Evolutionary conservation across 2,113 vertebrate genomes (phyloP).

Genomic region (Hippocampus guttulatus): DNA sequence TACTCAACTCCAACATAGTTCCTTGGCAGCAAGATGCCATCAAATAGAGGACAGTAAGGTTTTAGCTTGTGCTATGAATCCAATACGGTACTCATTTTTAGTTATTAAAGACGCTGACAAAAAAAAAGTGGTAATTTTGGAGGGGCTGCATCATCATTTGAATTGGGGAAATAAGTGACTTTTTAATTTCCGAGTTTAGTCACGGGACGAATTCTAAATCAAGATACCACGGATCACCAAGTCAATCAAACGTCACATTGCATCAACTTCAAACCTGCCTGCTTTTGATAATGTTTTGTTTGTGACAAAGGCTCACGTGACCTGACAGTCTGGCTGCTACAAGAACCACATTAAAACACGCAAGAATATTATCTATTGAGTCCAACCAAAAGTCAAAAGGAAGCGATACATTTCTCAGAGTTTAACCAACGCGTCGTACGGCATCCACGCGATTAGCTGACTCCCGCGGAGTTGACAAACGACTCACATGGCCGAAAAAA

Average conservation of each 20-base stretch:
- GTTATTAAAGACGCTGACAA: no score
- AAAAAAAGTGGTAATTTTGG: no score
- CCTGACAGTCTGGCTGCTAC: neutral
- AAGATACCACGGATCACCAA: neutral
- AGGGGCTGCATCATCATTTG: no score
- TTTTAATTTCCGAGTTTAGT: no score
- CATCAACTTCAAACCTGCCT: constrained; percentile 9
- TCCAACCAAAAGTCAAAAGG: neutral
- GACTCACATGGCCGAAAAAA: neutral
- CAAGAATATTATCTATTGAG: neutral
- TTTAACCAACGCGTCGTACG: neutral
- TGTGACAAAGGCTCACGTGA: constrained; percentile 1
- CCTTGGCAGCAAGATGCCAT: no score
- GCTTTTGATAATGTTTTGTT: neutral
- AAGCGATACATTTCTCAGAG: neutral
- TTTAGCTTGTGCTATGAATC: no score
- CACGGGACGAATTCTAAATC: neutral
- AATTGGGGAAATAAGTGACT: no score
- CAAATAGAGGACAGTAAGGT: no score
- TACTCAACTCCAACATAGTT: no score
- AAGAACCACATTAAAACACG: constrained; percentile 1
- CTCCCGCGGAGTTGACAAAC: neutral
- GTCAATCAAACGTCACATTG: neutral
- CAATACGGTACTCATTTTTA: no score
- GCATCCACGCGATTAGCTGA: neutral